Base-by-base conservation (phyloP, 2,113 vertebrate species). In the Campylomormyrus numenius region DNA sequence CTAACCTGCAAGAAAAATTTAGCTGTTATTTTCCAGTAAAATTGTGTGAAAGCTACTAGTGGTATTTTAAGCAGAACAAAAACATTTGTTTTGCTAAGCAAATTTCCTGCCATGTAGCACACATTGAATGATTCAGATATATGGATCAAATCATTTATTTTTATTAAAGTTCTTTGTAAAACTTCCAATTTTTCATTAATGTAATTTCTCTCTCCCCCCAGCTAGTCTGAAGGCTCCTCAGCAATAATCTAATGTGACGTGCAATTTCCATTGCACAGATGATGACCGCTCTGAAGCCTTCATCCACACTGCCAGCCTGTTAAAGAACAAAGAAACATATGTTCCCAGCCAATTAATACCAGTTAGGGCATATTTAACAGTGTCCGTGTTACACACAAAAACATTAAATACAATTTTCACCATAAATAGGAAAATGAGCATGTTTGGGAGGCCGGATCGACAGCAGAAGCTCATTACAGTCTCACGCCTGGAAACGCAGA, bases 241-340 rank as follows among this genome's bases (percentile, higher is more conserved):
- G 89, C 49, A 24, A 21, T 90, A 90, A 90, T 90, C 62, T 90
- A 88, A 90, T 56, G 89, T 88, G 89, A 88, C 89, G 77, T 56
- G 89, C 58, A 74, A 80, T 80, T 90, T 90, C 89, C 89, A 88
- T 80, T 27, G 27, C 85, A 24, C 85, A 90, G 31, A 90, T 56
- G 89, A 90, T 88, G 89, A 90, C 66, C 35, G 49, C 31, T 84
- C 74, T 45, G 70, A 19, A 39, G 56, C 85, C 46, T 90, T 62
- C 27, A 56, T 88, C 66, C 24, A 31, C 35, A 45, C 62, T 77
- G 85, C 85, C 27, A 7, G 85, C 52, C 85, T 80, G 62, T 90
- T 87, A 80, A 88, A 90, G 52, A 90, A 90, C 85, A 90, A 90
- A 90, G 85, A 88, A 90, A 90, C 89, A 90, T 53, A 84, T 53